Percentiles rank a stretch among this genome's conserved stretches.
Evolutionary conservation across 2,113 vertebrate genomes (phyloP).

Genomic region (Nothocercus julius): DNA sequence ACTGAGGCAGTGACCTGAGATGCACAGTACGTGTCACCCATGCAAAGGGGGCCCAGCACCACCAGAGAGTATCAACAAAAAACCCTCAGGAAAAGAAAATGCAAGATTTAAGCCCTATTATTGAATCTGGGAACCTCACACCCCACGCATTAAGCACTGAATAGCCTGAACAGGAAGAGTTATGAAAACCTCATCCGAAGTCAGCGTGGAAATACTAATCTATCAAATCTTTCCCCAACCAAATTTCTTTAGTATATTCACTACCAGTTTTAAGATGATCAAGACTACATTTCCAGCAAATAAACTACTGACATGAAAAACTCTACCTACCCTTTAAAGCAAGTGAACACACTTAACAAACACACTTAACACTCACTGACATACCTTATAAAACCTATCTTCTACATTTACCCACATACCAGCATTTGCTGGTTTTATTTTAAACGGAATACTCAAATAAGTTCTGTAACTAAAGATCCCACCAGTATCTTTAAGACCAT

Average conservation of each 20-base stretch:
- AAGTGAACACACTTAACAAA: background rate
- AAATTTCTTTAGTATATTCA: background rate
- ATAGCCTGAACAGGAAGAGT: fast-evolving
- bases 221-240: background rate
- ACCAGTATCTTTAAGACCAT: background rate
- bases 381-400: background rate
- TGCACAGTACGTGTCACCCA: background rate
- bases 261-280: background rate
- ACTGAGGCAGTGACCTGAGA: background rate
- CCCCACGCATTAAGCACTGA: background rate
- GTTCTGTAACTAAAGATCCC: background rate
- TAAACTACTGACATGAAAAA: background rate
- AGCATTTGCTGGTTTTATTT: background rate
- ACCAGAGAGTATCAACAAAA: background rate
- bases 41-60: background rate
- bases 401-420: background rate
- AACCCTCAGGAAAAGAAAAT: fast-evolving
- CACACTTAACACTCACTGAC: background rate
- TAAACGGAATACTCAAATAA: background rate
- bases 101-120: background rate
- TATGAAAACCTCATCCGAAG: background rate
- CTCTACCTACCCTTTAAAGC: background rate
- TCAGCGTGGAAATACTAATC: fast-evolving
- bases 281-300: background rate
- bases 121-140: background rate